phyloP scores from a whole-genome alignment of 2,888 invertebrate species.

The Gonocerus acuteangulatus region DNA sequence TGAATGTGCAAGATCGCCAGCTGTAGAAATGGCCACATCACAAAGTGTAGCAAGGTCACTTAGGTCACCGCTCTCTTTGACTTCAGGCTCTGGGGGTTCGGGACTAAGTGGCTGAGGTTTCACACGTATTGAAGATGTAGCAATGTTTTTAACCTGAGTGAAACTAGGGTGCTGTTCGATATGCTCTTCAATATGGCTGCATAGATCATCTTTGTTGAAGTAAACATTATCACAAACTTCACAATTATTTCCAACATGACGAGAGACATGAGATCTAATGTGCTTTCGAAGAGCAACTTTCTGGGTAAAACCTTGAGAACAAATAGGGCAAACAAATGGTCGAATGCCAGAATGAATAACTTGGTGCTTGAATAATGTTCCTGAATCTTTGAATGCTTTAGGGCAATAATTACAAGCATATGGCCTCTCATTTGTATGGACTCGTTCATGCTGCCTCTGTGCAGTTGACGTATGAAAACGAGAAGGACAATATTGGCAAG shows the following conservation, averaged over 20 bases:
- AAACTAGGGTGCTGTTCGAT: slow-evolving; percentile 34
- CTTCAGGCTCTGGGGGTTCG: slow-evolving; percentile 26
- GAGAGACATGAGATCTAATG: slow-evolving; percentile 35
- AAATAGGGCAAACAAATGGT: slow-evolving; percentile 36
- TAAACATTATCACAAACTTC: slow-evolving; percentile 34
- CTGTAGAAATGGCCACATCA: slow-evolving; percentile 37
- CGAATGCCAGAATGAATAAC: slow-evolving; percentile 36
- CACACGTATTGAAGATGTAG: slow-evolving; percentile 31
- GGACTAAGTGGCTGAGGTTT: slow-evolving; percentile 19
- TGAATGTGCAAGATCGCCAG: slow-evolving; percentile 30
- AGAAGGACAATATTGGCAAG: slow-evolving; percentile 35
- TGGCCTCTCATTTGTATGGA: slow-evolving; percentile 36
- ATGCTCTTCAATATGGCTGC: slow-evolving; percentile 35
- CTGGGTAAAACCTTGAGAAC: slow-evolving; percentile 36
- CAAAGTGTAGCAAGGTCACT: slow-evolving; percentile 37
- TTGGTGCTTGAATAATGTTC: slow-evolving; percentile 36
- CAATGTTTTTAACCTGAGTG: slow-evolving; percentile 32
- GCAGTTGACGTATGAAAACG: slow-evolving; percentile 36
- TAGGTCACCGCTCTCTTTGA: slow-evolving; percentile 30
- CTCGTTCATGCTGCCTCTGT: slow-evolving; percentile 35
- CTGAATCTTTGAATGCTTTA: slow-evolving; percentile 36
- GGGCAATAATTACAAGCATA: slow-evolving; percentile 41
- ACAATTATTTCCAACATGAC: slow-evolving; percentile 32
- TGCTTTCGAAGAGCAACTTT: slow-evolving; percentile 36
- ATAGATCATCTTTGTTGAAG: slow-evolving; percentile 34